Evolutionary conservation across 2,113 vertebrate genomes (phyloP), one percentile per base, ranked within the genome.

Genomic region (Muntiacus muntjak): DNA sequence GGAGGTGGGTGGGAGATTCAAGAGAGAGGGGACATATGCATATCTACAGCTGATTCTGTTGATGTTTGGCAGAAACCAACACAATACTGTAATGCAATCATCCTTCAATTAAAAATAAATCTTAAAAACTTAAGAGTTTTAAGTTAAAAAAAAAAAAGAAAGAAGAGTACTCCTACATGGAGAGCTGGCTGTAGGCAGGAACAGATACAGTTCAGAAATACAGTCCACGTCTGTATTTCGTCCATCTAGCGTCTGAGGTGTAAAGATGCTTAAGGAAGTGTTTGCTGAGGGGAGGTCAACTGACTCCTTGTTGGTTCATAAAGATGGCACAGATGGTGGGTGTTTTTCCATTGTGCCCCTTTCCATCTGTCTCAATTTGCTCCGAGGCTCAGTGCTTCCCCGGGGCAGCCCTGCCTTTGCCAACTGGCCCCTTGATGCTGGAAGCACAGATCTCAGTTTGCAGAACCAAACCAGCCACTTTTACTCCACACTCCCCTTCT

Each of bases 231-330:
- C 40, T 15, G 1, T 0, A 2, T 25, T 28, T 23, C 23, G 43
- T 12, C 45, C 40, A 13, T 14, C 45, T 5, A 4, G 2, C 0
- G 3, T 57, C 82, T 67, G 7, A 33, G 2, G 33, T 0, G 2
- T 10, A 45, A 28, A 55, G 67, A 30, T 21, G 5, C 17, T 14
- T 13, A 71, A 28, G 28, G 54, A 55, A 47, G 26, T 45, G 47
- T 21, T 43, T 30, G 2, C 76, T 2, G 47, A 57, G 30, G 2
- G 0, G n/a, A 82, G 30, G 55, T 1, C 14, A 81, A 7, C 58
- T 30, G 30, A 67, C 23, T 50, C 78, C 16, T 5, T 43, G 30
- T 76, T 60, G 47, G 30, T 50, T 64, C 89, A 62, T 47, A 54
- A 28, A 83, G 62, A 40, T 2, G 33, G 60, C 15, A 1, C 1